A percentile compares a stretch with the other conserved stretches of the same genome.
Evolutionary conservation across 2,797 vertebrate species (phyloP).

Genomic region (Threskiornis aethiopicus): DNA sequence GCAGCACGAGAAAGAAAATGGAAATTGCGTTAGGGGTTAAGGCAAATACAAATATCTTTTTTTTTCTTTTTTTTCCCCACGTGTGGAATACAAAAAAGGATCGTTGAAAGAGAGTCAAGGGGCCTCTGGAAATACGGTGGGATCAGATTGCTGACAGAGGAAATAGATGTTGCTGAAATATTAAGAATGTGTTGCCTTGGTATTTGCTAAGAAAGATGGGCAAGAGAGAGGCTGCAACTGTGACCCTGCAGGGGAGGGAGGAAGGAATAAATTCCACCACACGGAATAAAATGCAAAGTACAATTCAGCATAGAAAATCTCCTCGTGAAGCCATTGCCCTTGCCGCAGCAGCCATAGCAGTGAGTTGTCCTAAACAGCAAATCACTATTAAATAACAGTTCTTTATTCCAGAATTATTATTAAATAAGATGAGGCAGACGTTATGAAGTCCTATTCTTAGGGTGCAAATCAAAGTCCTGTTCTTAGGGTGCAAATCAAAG

Average conservation of each 20-base stretch:
- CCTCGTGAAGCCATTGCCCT: neutral
- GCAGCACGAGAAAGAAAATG: neutral
- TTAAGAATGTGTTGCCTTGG: constrained; percentile 24
- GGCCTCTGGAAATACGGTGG: neutral
- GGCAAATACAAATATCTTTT: neutral
- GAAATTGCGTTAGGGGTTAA: neutral
- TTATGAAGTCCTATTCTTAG: neutral
- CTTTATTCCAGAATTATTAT: neutral
- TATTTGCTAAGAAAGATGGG: neutral
- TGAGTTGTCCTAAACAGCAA: neutral
- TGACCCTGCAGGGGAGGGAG: neutral
- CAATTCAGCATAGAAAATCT: neutral
- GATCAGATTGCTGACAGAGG: neutral
- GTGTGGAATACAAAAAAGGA: neutral
- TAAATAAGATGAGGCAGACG: neutral
- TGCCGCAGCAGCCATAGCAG: neutral
- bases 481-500: neutral
- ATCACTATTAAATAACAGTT: neutral
- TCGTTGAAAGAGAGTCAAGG: neutral
- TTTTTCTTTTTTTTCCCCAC: too few relatives aligned
- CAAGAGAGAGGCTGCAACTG: neutral
- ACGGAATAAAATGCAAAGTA: neutral
- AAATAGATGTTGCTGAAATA: constrained; percentile 38
- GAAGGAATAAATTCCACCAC: neutral
- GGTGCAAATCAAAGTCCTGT: neutral